Evolutionary conservation across 2,797 vertebrate genomes (phyloP), one percentile per base, ranked within the genome.

Genomic region (Rousettus madagascariensis): DNA sequence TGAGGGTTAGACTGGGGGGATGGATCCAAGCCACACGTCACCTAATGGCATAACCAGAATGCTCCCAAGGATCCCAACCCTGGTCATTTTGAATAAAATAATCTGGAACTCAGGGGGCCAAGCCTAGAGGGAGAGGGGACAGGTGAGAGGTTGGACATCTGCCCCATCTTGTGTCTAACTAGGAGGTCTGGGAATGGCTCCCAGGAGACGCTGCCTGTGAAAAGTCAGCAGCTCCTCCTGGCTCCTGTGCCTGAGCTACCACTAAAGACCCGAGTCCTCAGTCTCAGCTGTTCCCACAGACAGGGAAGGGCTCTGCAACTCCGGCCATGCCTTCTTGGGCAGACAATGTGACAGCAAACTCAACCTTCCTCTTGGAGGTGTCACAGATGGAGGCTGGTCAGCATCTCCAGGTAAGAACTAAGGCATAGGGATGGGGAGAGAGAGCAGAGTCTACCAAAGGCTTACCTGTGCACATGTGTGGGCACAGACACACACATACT

Each of bases 101-200:
- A 36, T 49, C 84, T 24, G 22, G n/a, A 55, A 71, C 77, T 55
- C 55, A n/a, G 26, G 24, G n/a, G 8, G 9, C 26, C 22, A 53
- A 24, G 26, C 24, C 36, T 51, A 71, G 38, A 68, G 11, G 17
- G 30, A 71, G 38, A 68, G 11, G 17, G 30, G 41, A 80, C 6
- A 63, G 49, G 30, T 80, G 24, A 36, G 12, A 66, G 49, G 28
- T 57, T 91, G 69, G 84, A 79, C 33, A 38, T 49, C 51, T 89
- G 63, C 28, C 30, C 69, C 41, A 69, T 72, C 53, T 36, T 43
- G 6, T 71, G 38, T 94, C 82, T 93, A 93, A 93, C 63, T 94
- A 94, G 38, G 53, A 93, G 41, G 20, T 78, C n/a, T 77, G 90
- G 92, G 63, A 95, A 68, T 68, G 51, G 41, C 38, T 80, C 95